Base-by-base conservation (phyloP, 2,888 invertebrate species). In the Automeris io region DNA sequence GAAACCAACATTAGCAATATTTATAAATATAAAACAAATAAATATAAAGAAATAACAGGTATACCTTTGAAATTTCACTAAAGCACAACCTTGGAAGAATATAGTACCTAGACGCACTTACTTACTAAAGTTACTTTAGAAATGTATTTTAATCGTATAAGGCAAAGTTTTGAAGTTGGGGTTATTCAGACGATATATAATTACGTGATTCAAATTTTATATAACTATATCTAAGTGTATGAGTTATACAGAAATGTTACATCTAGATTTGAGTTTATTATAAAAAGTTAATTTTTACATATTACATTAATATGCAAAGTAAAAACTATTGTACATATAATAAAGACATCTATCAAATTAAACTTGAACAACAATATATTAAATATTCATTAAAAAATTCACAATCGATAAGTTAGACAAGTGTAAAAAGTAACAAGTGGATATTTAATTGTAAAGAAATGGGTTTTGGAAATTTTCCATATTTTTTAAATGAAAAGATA, bases 31-130 rank as follows among this genome's bases (percentile, higher is more conserved):
- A n/a, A n/a, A n/a, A n/a, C n/a, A n/a, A n/a, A n/a, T n/a, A n/a
- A n/a, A n/a, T n/a, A n/a, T n/a, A n/a, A 68, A 49, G 39, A 63
- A 59, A 44, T 57, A 45, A 41, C 50, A 62, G 59, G 65, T 72
- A 67, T 61, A 74, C 58, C 43, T 65, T n/a, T 69, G 73, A 70
- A 79, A 81, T 76, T 73, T 81, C 79, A 81, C 82, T 81, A 81
- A 85, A 83, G 85, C 85, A 85, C 85, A 85, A 86, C 85, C 85
- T 76, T 85, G 82, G 85, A 85, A 83, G 82, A 86, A 81, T n/a
- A n/a, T 83, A 83, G 81, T 82, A 83, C 54, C 83, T 86, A 85
- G 70, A 79, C 63, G 81, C 76, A 59, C 82, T 85, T 86, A 85
- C 64, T 57, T 38, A 74, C 82, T 83, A 82, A 66, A 74, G 66